Conservation (phyloP, 2,797 vertebrate species). For the Serranus cabrilla region DNA sequence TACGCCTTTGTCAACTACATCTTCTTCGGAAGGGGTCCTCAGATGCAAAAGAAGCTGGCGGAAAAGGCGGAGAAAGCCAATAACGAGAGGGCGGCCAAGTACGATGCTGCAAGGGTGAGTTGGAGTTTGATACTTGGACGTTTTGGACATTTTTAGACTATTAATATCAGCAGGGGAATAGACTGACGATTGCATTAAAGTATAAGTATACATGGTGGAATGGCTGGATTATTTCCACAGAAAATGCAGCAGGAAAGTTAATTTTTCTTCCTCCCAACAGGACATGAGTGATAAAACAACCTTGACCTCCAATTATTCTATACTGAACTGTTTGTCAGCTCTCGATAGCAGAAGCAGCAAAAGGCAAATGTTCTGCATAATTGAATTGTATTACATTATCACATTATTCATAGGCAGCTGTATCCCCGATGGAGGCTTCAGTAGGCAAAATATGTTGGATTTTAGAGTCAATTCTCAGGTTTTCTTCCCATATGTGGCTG, state of each 20-base stretch:
- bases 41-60: slow-evolving; percentile 95
- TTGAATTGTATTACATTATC: slow-evolving; percentile 19
- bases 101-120: slow-evolving; percentile 91
- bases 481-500: slow-evolving; percentile 67
- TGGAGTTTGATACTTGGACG: neutral
- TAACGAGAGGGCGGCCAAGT: slow-evolving; percentile 89
- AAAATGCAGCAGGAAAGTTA: neutral
- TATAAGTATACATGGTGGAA: neutral
- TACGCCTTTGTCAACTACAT: slow-evolving; percentile 97
- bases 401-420: slow-evolving; percentile 9
- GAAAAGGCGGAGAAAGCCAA: slow-evolving; percentile 93
- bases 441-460: slow-evolving; percentile 8
- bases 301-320: slow-evolving; percentile 6
- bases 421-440: neutral
- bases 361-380: neutral
- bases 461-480: slow-evolving; percentile 31
- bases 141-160: neutral
- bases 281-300: slow-evolving; percentile 19
- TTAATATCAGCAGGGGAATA: neutral
- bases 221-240: slow-evolving; percentile 14
- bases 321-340: slow-evolving; percentile 14
- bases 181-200: neutral
- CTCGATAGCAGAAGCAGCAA: slow-evolving; percentile 10
- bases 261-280: slow-evolving; percentile 14
- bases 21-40: slow-evolving; percentile 96